Evolutionary conservation across 1,140 invertebrate species (phyloP).

Genomic region (Drosophila pseudoananassae): DNA sequence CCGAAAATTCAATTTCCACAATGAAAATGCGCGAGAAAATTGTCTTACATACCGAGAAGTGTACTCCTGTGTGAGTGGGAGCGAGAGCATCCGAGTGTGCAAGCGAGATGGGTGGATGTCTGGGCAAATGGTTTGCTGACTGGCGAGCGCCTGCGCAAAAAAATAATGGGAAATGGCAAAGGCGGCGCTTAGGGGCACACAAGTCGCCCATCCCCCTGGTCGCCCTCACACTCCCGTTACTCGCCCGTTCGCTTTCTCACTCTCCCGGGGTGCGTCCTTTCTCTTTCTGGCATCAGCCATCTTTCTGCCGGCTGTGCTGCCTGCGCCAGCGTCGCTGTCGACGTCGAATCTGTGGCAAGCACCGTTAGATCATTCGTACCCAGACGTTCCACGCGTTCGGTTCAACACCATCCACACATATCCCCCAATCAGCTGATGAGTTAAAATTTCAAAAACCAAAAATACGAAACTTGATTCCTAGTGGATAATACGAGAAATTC

Average conservation of each 20-base stretch:
- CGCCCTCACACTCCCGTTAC: neutral
- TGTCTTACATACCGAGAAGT: constrained; percentile 59
- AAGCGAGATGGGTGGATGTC: constrained; percentile 16
- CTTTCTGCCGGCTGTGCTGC: constrained; percentile 27
- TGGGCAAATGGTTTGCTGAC: constrained; percentile 66
- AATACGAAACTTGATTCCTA: constrained; percentile 15
- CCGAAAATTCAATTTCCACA: constrained; percentile 83
- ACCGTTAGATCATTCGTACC: constrained; percentile 77
- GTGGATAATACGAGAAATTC: constrained; percentile 7
- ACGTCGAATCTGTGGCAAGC: constrained; percentile 56
- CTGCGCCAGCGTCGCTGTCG: constrained; percentile 25
- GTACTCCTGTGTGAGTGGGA: constrained; percentile 7
- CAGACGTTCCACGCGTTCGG: constrained; percentile 73
- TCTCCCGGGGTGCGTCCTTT: constrained; percentile 16
- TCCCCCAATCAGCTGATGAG: constrained; percentile 23
- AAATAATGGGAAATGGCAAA: constrained; percentile 78
- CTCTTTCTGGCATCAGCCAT: constrained; percentile 52
- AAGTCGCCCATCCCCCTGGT: constrained; percentile 3
- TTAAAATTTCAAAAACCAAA: neutral
- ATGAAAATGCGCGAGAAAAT: constrained; percentile 82
- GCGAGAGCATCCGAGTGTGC: constrained; percentile 19
- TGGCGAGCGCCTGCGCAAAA: constrained; percentile 62
- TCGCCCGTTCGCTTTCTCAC: neutral
- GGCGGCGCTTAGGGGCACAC: constrained; percentile 70
- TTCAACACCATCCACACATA: constrained; percentile 27